Evolutionary conservation across 2,113 vertebrate genomes (phyloP), one percentile per base, ranked within the genome.

Genomic region (Toxostoma redivivum): DNA sequence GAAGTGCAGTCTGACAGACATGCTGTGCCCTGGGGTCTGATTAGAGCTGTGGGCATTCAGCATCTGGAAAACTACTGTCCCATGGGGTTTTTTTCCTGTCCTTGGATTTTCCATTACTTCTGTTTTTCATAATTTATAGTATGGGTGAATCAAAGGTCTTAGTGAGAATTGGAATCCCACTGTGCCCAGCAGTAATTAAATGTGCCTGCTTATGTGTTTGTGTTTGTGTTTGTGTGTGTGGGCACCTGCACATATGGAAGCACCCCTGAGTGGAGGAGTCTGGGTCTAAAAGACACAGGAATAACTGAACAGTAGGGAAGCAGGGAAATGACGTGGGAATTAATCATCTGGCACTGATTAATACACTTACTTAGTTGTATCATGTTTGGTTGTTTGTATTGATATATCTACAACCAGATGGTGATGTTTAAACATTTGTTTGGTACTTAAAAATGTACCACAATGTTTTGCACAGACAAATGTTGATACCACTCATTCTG

Each of bases 361-460:
- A 88, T 94, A 91, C 88, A 74, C 92, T 96, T 94, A 72, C 53
- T 94, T 87, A 78, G 69, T 95, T 82, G 62, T 90, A 92, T 93
- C 96, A 58, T 90, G 53, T 97, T 95, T 96, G 33, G 74, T 93
- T 97, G 94, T 97, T 97, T 96, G 78, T 97, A 94, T 92, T 97
- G 92, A 91, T 90, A 44, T 64, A 87, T 91, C 62, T 92, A 93
- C 88, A 96, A 96, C 94, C 94, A 97, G 94, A 95, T 97, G 95
- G 95, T 94, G 65, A 94, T 95, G 91, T 94, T 96, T 96, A 96
- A 97, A 96, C 95, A 94, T 91, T 96, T 91, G 81, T 94, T 97
- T 88, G 83, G 66, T 96, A 95, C 91, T 95, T 96, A 78, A 94
- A 96, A 96, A 92, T 77, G 70, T 91, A 94, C 90, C 79, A 86